Evolutionary conservation across 2,797 vertebrate genomes (phyloP).

Genomic region (Gobio occitaniae): DNA sequence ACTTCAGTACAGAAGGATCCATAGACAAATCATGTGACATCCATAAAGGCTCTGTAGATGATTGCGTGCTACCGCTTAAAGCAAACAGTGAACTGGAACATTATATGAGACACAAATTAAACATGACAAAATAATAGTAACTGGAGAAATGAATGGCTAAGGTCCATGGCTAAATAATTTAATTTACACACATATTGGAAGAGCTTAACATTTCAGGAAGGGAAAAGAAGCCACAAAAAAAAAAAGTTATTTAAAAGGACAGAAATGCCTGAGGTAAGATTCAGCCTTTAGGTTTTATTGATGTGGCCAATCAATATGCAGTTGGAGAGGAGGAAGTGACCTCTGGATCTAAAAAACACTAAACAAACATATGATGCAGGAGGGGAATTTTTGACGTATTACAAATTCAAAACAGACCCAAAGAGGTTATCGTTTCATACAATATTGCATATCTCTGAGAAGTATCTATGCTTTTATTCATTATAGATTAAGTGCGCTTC

Average conservation of each 20-base stretch:
- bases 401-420: slow-evolving; percentile 12
- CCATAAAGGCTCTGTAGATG: slow-evolving; percentile 31
- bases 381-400: background rate
- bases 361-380: background rate
- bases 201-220: slow-evolving; percentile 59
- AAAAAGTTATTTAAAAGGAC: slow-evolving; percentile 55
- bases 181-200: slow-evolving; percentile 82
- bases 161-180: slow-evolving; percentile 84
- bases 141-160: slow-evolving; percentile 79
- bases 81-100: slow-evolving; percentile 78
- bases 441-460: slow-evolving; percentile 27
- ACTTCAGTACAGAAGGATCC: background rate
- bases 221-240: slow-evolving; percentile 53
- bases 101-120: slow-evolving; percentile 76
- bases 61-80: slow-evolving; percentile 6
- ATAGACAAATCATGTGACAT: slow-evolving; percentile 9
- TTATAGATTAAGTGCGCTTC: background rate
- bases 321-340: slow-evolving; percentile 3
- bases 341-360: slow-evolving; percentile 16
- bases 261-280: slow-evolving; percentile 87
- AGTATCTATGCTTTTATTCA: background rate
- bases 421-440: background rate
- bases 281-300: slow-evolving; percentile 79
- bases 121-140: slow-evolving; percentile 65
- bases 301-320: slow-evolving; percentile 71